Percentiles rank a stretch among this genome's conserved stretches.
Evolutionary conservation across 2,113 vertebrate species (phyloP).

Genomic region (Nematolebias whitei): DNA sequence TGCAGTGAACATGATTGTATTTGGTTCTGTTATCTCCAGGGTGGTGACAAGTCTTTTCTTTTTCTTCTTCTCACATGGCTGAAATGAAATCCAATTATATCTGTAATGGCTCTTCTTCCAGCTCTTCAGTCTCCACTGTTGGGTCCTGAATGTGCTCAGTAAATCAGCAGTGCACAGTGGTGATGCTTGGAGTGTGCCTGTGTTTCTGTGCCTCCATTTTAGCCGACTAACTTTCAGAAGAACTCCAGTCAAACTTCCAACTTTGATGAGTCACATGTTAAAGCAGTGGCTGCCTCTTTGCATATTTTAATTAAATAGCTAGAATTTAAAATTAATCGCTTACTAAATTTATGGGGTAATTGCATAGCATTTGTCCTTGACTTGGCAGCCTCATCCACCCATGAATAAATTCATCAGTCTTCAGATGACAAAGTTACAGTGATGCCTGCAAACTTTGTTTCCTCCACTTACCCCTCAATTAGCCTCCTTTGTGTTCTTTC

Average conservation of each 20-base stretch:
- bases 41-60: constrained; percentile 61
- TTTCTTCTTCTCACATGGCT: constrained; percentile 64
- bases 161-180: constrained; percentile 58
- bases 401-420: constrained; percentile 68
- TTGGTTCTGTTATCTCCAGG: constrained; percentile 58
- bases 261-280: constrained; percentile 37
- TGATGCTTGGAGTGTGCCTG: constrained; percentile 7
- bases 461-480: constrained; percentile 66
- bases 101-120: constrained; percentile 71
- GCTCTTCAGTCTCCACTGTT: constrained; percentile 66
- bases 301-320: constrained; percentile 78
- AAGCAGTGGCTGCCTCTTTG: constrained; percentile 62
- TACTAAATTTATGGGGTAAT: constrained; percentile 74
- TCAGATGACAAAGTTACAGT: constrained; percentile 68
- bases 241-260: constrained; percentile 54
- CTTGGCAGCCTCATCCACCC: constrained; percentile 67
- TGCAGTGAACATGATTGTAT: constrained; percentile 58
- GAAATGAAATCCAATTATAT: constrained; percentile 78
- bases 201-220: constrained; percentile 6
- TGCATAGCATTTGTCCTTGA: constrained; percentile 75
- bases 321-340: constrained; percentile 71
- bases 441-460: constrained; percentile 72
- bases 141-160: constrained; percentile 55
- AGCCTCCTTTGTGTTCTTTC: constrained; percentile 52
- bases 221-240: constrained; percentile 9